phyloP scores from a whole-genome alignment of 2,797 vertebrate species.

The Salarias fasciatus region DNA sequence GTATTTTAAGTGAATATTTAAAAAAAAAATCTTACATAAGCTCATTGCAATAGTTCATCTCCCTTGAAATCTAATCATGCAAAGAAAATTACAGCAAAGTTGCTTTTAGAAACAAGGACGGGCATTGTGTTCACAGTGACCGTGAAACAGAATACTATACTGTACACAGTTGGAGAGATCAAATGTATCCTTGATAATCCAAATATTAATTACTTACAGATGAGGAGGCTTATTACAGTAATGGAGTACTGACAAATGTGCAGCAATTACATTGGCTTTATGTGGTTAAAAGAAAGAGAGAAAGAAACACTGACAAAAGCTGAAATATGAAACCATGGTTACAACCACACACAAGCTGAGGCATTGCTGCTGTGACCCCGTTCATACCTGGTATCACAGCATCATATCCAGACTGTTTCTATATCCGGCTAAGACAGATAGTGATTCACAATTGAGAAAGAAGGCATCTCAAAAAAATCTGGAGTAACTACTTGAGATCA shows the following conservation, averaged over 20 bases:
- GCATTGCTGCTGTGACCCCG: slow-evolving; percentile 20
- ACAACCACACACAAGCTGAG: slow-evolving; percentile 23
- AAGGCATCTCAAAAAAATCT: slow-evolving; percentile 43
- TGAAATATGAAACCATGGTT: slow-evolving; percentile 9
- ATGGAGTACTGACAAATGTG: slow-evolving; percentile 16
- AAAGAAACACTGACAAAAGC: slow-evolving; percentile 34
- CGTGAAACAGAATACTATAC: slow-evolving; percentile 33
- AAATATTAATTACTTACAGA: slow-evolving; percentile 16
- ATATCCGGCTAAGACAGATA: slow-evolving; percentile 31
- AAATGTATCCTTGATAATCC: slow-evolving; percentile 41
- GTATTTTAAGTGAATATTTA: no score
- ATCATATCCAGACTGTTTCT: slow-evolving; percentile 46
- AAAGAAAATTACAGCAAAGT: slow-evolving; percentile 40
- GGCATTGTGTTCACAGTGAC: slow-evolving; percentile 47
- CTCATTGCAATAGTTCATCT: background rate
- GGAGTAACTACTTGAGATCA: slow-evolving; percentile 31
- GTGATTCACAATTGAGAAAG: slow-evolving; percentile 14
- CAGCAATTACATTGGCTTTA: slow-evolving; percentile 27
- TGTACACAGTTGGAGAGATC: slow-evolving; percentile 51
- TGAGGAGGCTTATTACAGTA: slow-evolving; percentile 9
- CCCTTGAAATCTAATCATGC: slow-evolving; percentile 23
- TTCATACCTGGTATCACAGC: slow-evolving; percentile 29
- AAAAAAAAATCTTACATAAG: no score
- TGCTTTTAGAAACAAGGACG: slow-evolving; percentile 36
- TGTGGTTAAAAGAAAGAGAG: slow-evolving; percentile 30